Conservation (phyloP, 23 tunicate species). For the Aplidium turbinatum region DNA sequence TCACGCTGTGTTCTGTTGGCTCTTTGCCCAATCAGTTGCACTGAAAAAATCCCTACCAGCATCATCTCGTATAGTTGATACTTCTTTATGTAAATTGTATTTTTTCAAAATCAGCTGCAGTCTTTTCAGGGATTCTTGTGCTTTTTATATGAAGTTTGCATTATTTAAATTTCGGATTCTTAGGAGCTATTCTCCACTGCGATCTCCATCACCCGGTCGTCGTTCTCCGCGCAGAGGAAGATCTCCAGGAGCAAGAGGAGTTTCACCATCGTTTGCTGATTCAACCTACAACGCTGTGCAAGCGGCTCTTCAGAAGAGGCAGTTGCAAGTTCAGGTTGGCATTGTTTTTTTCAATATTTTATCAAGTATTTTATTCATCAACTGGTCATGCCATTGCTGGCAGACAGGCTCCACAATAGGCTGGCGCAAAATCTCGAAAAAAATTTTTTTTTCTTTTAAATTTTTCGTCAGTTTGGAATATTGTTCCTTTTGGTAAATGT, state of each 20-base stretch:
- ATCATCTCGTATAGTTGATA: background rate
- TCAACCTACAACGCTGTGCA: slow-evolving; percentile 92
- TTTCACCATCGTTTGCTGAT: slow-evolving; percentile 90
- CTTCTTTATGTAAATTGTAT: background rate
- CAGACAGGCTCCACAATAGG: no score
- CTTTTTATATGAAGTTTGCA: background rate
- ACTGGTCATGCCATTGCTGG: no score
- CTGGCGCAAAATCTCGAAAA: no score
- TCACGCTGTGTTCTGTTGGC: no score
- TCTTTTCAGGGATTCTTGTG: background rate
- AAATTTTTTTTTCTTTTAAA: no score
- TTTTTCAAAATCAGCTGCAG: background rate
- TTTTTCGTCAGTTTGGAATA: no score
- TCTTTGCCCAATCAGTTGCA: no score
- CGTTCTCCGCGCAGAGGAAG: slow-evolving; percentile 77
- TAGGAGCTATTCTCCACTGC: slow-evolving; percentile 64
- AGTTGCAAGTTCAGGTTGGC: slow-evolving; percentile 97
- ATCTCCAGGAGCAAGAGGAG: slow-evolving; percentile 77
- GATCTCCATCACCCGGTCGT: slow-evolving; percentile 73
- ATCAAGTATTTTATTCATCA: no score
- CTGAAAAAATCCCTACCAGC: no score
- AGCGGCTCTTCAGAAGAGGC: slow-evolving; percentile 90
- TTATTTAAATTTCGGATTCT: background rate
- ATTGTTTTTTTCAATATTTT: no score
- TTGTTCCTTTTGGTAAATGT: no score